These are phyloP conservation scores for Sminthurides aquaticus DNA, from an alignment of 2,888 invertebrate genomes.

Conservation along the genomic window DNA sequence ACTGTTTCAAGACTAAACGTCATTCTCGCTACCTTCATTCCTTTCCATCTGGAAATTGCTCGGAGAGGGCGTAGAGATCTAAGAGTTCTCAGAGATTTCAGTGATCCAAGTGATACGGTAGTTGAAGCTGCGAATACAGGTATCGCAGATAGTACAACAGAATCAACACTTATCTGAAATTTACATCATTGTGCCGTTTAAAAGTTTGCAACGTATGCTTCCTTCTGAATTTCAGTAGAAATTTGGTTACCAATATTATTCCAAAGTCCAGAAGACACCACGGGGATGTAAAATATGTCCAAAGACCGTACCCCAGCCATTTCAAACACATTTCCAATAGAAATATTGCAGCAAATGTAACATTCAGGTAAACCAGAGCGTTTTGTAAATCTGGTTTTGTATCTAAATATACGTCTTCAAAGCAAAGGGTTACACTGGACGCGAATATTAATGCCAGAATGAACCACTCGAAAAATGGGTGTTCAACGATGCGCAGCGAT, in stretches of 20 bases:
- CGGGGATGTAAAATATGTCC: constrained; percentile 88
- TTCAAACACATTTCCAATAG: constrained; percentile 89
- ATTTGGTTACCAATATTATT: constrained; percentile 81
- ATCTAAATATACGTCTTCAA: constrained; percentile 82
- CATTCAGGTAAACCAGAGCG: constrained; percentile 80
- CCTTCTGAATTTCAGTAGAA: background rate
- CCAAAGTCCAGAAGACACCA: constrained; percentile 90
- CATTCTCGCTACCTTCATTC: constrained; percentile 66
- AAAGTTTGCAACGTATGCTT: background rate
- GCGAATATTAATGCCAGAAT: constrained; percentile 85
- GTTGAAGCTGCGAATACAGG: background rate
- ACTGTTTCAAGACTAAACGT: background rate
- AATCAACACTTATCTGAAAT: background rate
- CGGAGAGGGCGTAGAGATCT: constrained; percentile 85
- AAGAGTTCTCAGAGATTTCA: constrained; percentile 54
- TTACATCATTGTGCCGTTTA: background rate
- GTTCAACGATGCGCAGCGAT: constrained; percentile 67
- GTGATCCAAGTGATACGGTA: background rate
- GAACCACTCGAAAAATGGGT: constrained; percentile 89
- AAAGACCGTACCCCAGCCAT: constrained; percentile 87
- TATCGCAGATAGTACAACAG: background rate
- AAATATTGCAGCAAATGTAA: constrained; percentile 83
- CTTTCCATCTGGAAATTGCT: constrained; percentile 94
- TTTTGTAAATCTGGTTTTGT: constrained; percentile 66
- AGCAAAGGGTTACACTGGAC: constrained; percentile 87